Evolutionary conservation across 1,140 invertebrate genomes (phyloP).

Genomic region (Potamilus streckersoni): DNA sequence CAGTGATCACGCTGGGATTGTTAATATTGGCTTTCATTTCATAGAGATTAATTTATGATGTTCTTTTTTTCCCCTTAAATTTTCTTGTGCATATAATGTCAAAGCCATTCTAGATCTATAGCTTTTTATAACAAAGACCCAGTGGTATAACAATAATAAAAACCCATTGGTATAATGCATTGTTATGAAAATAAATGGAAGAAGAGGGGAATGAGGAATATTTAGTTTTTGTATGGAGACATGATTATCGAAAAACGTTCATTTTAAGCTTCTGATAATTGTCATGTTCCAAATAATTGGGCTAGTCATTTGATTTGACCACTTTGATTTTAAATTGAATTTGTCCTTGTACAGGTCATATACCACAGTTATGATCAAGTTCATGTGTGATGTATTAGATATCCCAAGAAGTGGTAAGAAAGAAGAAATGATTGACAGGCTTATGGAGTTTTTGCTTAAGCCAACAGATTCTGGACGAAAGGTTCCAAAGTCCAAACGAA

Average conservation of each 20-base stretch:
- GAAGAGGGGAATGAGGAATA: no score
- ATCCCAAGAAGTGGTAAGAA: conserved; percentile 60
- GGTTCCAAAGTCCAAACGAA: conserved; percentile 47
- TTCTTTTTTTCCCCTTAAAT: no score
- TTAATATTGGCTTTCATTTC: no score
- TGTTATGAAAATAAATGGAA: no score
- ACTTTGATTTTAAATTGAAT: background rate
- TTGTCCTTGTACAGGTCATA: conserved; percentile 42
- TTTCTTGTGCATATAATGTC: no score
- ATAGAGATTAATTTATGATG: no score
- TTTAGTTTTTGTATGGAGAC: no score
- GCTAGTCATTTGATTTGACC: background rate
- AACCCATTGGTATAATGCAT: no score
- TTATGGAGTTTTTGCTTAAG: conserved; percentile 62
- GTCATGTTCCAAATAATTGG: background rate
- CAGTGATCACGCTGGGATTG: no score
- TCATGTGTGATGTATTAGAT: conserved; percentile 57
- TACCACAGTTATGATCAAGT: conserved; percentile 51
- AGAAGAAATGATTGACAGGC: conserved; percentile 55
- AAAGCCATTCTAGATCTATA: no score
- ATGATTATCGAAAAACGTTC: background rate
- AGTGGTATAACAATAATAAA: no score
- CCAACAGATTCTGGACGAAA: conserved; percentile 56
- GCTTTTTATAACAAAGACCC: no score
- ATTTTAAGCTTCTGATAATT: background rate